Evolutionary conservation across 2,888 invertebrate species (phyloP).

Genomic region (Theretra japonica): DNA sequence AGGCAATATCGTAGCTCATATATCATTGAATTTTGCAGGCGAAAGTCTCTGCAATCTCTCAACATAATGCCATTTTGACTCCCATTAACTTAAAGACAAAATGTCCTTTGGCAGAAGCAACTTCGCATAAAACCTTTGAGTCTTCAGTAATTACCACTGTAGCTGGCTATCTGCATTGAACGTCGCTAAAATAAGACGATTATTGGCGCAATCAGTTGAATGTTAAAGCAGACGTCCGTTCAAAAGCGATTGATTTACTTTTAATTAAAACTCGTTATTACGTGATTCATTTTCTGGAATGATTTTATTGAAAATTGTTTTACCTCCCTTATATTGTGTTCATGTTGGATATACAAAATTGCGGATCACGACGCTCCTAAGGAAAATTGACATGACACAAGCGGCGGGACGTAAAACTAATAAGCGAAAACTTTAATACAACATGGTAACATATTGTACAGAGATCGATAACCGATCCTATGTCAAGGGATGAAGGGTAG

Average conservation of each 20-base stretch:
- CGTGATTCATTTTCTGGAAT: background rate
- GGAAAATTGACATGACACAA: background rate
- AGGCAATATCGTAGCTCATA: slow-evolving; percentile 45
- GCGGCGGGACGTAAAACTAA: background rate
- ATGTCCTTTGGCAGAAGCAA: slow-evolving; percentile 32
- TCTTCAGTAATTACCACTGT: slow-evolving; percentile 33
- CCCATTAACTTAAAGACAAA: slow-evolving; percentile 35
- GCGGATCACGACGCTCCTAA: background rate
- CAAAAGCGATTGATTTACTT: slow-evolving; percentile 8
- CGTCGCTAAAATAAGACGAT: slow-evolving; percentile 29
- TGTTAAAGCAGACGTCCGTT: slow-evolving; percentile 1
- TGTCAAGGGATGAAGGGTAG: background rate
- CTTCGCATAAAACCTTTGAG: slow-evolving; percentile 43
- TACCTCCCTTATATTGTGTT: background rate
- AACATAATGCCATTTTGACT: slow-evolving; percentile 30
- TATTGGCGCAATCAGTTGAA: slow-evolving; percentile 23
- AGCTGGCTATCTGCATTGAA: slow-evolving; percentile 25
- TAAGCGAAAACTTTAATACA: background rate
- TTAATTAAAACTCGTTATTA: background rate
- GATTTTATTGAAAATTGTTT: background rate
- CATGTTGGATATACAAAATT: background rate
- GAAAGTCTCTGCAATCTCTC: slow-evolving; percentile 8
- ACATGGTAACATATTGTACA: background rate
- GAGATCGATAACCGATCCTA: background rate
- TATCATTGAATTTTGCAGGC: slow-evolving; percentile 41